A percentile compares a stretch with the other conserved stretches of the same genome.
phyloP scores from a whole-genome alignment of 2,888 invertebrate species.

The Nymphalis polychloros region DNA sequence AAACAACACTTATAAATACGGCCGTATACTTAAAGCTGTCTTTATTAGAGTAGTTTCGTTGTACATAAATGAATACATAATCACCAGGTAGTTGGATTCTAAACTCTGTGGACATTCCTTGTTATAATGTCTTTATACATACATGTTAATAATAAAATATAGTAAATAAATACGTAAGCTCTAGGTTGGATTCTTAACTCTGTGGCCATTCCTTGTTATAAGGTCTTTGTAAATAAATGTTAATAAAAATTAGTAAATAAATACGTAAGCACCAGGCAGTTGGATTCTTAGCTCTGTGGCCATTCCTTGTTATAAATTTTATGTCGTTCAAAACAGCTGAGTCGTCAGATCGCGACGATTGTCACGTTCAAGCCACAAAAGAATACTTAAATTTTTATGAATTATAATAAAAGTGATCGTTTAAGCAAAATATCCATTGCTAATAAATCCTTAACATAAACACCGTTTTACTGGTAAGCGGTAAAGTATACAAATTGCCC shows the following conservation, averaged over 20 bases:
- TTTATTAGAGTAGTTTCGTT: too few species aligned
- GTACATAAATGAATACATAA: too few species aligned
- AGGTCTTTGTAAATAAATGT: neutral
- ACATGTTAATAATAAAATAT: too few species aligned
- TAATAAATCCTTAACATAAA: constrained; percentile 71
- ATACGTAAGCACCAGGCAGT: neutral
- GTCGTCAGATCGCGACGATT: constrained; percentile 36
- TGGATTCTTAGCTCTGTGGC: constrained; percentile 26
- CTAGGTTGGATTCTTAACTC: too few species aligned
- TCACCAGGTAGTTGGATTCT: too few species aligned
- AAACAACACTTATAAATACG: too few species aligned
- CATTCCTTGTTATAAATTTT: constrained; percentile 27
- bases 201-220: too few species aligned
- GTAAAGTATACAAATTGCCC: constrained; percentile 70
- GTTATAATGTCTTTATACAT: too few species aligned
- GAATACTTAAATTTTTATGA: constrained; percentile 58
- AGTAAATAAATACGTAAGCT: too few species aligned
- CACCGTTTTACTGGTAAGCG: constrained; percentile 65
- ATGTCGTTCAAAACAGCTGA: constrained; percentile 28
- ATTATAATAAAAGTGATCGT: constrained; percentile 67
- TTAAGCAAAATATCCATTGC: constrained; percentile 67
- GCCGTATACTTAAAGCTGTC: neutral
- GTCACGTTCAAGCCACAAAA: constrained; percentile 44
- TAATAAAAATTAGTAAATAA: neutral
- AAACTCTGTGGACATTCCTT: too few species aligned